Percentiles rank a stretch among this genome's conserved stretches.
phyloP scores from a whole-genome alignment of 92 coral and sea anemone genomes.

The Palythoa caribaeorum region DNA sequence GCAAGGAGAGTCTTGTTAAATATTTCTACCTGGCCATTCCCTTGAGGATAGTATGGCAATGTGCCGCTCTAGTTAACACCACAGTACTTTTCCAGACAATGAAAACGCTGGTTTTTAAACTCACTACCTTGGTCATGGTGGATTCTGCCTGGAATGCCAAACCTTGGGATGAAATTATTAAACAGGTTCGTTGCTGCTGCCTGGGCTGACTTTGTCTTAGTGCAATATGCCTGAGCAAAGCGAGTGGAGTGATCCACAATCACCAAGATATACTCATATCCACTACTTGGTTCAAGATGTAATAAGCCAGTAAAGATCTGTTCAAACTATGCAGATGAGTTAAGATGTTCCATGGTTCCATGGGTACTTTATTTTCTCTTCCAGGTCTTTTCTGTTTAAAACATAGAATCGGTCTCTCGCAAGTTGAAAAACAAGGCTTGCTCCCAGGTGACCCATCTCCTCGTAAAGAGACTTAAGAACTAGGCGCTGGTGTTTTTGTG shows the following conservation, averaged over 20 bases:
- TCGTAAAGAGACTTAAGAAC: constrained; percentile 54
- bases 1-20: neutral
- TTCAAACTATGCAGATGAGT: constrained; percentile 44
- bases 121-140: constrained; percentile 52
- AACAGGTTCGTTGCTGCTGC: constrained; percentile 42
- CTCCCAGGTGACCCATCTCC: constrained; percentile 52
- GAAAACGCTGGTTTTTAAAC: constrained; percentile 40
- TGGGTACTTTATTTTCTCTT: neutral
- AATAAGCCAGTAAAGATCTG: constrained; percentile 24
- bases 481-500: constrained; percentile 16
- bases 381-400: constrained; percentile 28
- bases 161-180: constrained; percentile 48
- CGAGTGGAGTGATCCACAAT: neutral
- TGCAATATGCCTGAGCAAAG: neutral
- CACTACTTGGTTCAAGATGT: constrained; percentile 2
- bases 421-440: constrained; percentile 50
- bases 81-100: constrained; percentile 39
- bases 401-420: constrained; percentile 43
- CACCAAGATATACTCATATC: constrained; percentile 3
- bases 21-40: neutral
- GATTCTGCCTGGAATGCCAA: constrained; percentile 25
- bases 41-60: neutral
- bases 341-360: constrained; percentile 28
- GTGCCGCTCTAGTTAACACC: neutral
- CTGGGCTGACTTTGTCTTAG: constrained; percentile 19